Evolutionary conservation across 1,140 invertebrate species (phyloP).

Genomic region (Drosophila pseudoobscura): DNA sequence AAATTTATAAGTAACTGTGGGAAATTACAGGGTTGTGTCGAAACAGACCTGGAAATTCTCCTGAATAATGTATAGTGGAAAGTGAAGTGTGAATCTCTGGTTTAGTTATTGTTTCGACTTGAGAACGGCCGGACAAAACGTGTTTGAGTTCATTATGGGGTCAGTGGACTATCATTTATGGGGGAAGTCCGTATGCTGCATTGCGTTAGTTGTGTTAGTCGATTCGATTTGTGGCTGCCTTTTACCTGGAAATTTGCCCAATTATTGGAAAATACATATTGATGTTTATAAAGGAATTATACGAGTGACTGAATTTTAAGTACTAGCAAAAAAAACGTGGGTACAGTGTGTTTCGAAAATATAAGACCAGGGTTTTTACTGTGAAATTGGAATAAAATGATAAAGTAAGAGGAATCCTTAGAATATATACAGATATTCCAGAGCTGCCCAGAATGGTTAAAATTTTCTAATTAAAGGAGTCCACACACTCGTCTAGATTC

Average conservation of each 20-base stretch:
- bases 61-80: slow-evolving; percentile 27
- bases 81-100: slow-evolving; percentile 5
- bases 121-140: slow-evolving; percentile 14
- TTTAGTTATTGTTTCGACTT: slow-evolving; percentile 30
- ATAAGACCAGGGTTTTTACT: no score
- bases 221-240: not conserved
- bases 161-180: slow-evolving; percentile 27
- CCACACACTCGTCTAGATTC: no score
- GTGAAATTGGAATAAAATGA: no score
- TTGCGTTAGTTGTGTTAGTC: not conserved
- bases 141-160: slow-evolving; percentile 32
- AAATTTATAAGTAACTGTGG: slow-evolving; percentile 38
- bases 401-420: no score
- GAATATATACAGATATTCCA: no score
- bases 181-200: slow-evolving; percentile 5
- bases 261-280: not conserved
- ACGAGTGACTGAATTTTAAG: not conserved
- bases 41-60: slow-evolving; percentile 40
- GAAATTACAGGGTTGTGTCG: slow-evolving; percentile 48
- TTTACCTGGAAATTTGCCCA: slow-evolving; percentile 11
- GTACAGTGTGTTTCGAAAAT: not conserved
- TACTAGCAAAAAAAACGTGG: not conserved
- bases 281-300: not conserved
- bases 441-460: no score
- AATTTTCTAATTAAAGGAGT: no score